Conservation (phyloP, 2,113 vertebrate genomes). For the Noctilio leporinus region DNA sequence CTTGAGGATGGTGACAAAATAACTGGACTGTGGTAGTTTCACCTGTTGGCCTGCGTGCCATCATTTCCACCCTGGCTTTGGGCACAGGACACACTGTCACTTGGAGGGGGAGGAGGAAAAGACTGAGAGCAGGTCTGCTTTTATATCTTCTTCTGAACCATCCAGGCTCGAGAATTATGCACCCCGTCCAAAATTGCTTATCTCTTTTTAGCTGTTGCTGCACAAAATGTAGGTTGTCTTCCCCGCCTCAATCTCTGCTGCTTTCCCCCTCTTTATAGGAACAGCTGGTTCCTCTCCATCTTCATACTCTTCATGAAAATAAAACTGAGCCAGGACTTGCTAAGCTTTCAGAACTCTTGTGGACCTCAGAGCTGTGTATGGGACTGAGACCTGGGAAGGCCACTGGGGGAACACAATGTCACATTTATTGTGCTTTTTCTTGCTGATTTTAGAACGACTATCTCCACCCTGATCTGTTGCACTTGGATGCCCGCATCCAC, state of each 20-base stretch:
- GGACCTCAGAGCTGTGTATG: slow-evolving; percentile 8
- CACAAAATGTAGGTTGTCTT: background rate
- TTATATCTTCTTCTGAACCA: slow-evolving; percentile 22
- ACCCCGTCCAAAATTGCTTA: slow-evolving; percentile 26
- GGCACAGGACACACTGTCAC: slow-evolving; percentile 52
- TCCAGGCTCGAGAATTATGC: background rate
- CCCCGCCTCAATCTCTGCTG: background rate
- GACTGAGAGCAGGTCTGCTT: slow-evolving; percentile 17
- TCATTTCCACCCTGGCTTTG: slow-evolving; percentile 71
- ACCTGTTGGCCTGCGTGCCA: slow-evolving; percentile 73
- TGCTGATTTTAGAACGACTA: background rate
- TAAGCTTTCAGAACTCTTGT: background rate
- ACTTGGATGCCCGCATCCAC: background rate
- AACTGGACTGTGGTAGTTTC: slow-evolving; percentile 70
- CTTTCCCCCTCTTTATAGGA: slow-evolving; percentile 27
- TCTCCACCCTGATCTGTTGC: background rate
- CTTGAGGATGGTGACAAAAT: slow-evolving; percentile 77
- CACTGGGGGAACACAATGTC: background rate
- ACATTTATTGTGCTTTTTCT: background rate
- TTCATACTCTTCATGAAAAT: slow-evolving; percentile 28
- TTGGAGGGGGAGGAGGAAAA: slow-evolving; percentile 56
- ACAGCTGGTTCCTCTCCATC: slow-evolving; percentile 54
- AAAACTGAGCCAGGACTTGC: slow-evolving; percentile 4
- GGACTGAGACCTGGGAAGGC: background rate
- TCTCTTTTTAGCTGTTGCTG: slow-evolving; percentile 34